Conservation (phyloP, 2,113 vertebrate species). For the Noturus placidus region DNA sequence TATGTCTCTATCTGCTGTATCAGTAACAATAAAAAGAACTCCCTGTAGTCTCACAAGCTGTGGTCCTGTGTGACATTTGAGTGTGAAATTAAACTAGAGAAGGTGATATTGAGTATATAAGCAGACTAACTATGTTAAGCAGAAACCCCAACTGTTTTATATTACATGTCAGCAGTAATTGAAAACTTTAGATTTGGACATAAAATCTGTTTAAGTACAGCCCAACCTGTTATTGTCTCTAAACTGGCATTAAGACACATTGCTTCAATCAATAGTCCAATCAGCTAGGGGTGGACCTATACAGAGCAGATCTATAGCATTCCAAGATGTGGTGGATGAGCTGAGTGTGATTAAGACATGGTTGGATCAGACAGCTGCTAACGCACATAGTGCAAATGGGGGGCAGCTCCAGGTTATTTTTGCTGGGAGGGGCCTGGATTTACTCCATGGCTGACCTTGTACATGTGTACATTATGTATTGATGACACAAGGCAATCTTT, state of each 20-base stretch:
- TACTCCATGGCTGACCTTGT: too few relatives aligned
- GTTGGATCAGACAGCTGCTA: conserved; percentile 25
- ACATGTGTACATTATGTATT: neutral
- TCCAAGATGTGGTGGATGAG: conserved; percentile 17
- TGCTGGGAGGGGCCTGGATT: neutral
- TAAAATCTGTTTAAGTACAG: conserved; percentile 42
- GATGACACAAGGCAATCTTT: neutral
- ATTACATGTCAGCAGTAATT: conserved; percentile 37
- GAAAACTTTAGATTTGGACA: conserved; percentile 21
- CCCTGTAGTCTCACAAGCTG: neutral
- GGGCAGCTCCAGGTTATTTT: conserved; percentile 3
- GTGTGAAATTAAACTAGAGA: neutral
- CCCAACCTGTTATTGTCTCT: conserved; percentile 33
- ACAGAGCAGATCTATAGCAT: conserved; percentile 28
- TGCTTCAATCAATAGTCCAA: conserved; percentile 40
- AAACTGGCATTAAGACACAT: conserved; percentile 37
- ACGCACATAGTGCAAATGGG: neutral
- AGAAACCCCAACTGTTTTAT: conserved; percentile 13
- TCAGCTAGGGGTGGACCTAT: conserved; percentile 37
- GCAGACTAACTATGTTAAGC: neutral
- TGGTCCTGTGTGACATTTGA: neutral
- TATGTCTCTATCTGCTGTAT: neutral
- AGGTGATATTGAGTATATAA: neutral
- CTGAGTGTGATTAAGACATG: conserved; percentile 25
- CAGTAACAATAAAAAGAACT: neutral